phyloP scores from a whole-genome alignment of 2,113 vertebrate genomes.

The Tretioscincus oriximinensis region DNA sequence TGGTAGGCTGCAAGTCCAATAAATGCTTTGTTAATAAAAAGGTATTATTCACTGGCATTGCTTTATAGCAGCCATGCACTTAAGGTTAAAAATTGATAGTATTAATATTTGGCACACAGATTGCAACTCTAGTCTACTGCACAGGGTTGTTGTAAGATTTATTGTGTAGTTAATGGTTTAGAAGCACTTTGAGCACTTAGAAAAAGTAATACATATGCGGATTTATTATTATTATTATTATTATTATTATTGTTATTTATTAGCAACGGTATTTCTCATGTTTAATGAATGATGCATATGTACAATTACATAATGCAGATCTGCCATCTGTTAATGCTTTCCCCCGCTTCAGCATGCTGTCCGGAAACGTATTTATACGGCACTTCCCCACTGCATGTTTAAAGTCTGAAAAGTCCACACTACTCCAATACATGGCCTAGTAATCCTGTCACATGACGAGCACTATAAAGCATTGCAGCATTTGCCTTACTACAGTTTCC shows the following conservation, averaged over 20 bases:
- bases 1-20: not conserved
- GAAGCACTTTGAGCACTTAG: conserved; percentile 1
- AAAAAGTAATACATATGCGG: not conserved
- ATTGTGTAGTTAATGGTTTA: not conserved
- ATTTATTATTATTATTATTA: not conserved
- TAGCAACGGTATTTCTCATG: not conserved
- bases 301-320: not conserved
- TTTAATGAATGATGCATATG: not conserved
- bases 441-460: too few relatives aligned
- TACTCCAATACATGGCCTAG: too few relatives aligned
- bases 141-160: not conserved
- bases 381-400: too few relatives aligned
- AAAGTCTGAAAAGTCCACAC: too few relatives aligned
- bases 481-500: too few relatives aligned
- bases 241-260: not conserved
- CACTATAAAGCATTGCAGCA: too few relatives aligned
- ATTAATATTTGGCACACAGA: not conserved
- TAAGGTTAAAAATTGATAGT: not conserved
- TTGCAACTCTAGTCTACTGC: not conserved
- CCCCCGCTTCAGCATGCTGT: not conserved
- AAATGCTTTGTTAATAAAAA: not conserved
- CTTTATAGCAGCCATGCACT: not conserved
- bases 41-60: not conserved
- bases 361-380: not conserved
- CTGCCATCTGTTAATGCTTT: not conserved